These are phyloP conservation scores for Enhydra lutris DNA, from an alignment of 2,113 vertebrate species.

Conservation along the genomic window DNA sequence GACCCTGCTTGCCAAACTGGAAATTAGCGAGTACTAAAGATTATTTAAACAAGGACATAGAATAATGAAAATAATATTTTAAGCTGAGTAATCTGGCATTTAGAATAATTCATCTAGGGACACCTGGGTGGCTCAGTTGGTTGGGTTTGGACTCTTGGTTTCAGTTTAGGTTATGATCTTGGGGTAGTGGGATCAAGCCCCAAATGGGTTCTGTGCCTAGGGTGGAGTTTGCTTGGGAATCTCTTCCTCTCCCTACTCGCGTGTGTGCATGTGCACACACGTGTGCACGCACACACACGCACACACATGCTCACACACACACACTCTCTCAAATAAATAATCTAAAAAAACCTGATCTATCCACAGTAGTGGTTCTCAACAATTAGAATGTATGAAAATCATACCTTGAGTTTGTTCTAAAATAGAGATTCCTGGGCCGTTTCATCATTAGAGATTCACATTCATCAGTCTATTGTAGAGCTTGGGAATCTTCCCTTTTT, in stretches of 20 bases:
- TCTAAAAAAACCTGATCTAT: background rate
- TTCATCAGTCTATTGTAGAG: background rate
- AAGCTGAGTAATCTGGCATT: background rate
- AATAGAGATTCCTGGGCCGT: background rate
- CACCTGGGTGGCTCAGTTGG: background rate
- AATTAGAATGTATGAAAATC: background rate
- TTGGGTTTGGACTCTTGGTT: background rate
- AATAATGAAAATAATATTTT: background rate
- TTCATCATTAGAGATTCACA: background rate
- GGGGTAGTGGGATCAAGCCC: background rate
- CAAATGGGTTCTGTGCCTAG: background rate
- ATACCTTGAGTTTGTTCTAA: background rate
- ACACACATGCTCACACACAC: no score
- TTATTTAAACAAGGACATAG: background rate
- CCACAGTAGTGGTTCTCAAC: background rate
- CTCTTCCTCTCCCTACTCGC: background rate
- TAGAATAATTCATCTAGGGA: background rate
- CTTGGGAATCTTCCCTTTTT: background rate
- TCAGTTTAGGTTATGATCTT: background rate
- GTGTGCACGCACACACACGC: no score
- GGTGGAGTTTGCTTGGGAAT: background rate
- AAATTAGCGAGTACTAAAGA: background rate
- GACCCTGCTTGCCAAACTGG: background rate
- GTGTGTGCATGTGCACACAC: rapidly evolving
- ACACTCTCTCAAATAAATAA: background rate